These are phyloP conservation scores for Sminthurinus aureus DNA, from an alignment of 2,888 invertebrate species.

Conservation along the genomic window DNA sequence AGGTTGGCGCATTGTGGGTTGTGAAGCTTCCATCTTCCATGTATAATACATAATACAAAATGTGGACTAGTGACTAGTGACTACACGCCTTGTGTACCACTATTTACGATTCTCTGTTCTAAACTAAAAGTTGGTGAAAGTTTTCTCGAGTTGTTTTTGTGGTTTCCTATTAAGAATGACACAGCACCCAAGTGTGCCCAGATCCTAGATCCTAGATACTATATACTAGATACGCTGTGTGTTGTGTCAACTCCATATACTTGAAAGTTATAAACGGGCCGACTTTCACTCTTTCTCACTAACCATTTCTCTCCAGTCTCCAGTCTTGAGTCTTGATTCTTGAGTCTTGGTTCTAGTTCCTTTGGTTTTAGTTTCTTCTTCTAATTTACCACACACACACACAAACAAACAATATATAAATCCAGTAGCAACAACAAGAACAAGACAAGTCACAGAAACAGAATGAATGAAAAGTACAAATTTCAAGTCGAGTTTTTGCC, in stretches of 20 bases:
- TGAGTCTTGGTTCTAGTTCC: background rate
- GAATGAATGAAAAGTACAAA: no score
- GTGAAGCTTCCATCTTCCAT: background rate
- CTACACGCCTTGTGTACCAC: background rate
- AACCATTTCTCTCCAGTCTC: background rate
- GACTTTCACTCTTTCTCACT: background rate
- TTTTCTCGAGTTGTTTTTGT: conserved; percentile 25
- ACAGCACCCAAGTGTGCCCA: conserved; percentile 47
- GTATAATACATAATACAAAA: background rate
- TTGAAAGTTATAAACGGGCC: conserved; percentile 28
- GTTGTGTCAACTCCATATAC: conserved; percentile 9
- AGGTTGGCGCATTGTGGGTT: background rate
- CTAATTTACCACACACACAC: background rate
- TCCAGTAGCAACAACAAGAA: background rate
- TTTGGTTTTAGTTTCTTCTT: background rate
- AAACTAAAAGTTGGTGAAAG: background rate
- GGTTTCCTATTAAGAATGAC: conserved; percentile 50
- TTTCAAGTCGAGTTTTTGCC: no score
- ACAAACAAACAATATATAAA: no score
- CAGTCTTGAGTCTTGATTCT: no score
- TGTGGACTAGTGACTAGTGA: background rate
- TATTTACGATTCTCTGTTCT: background rate
- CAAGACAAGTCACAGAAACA: background rate
- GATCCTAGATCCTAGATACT: no score
- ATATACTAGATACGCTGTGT: background rate